Base-by-base conservation (phyloP, 2,113 vertebrate genomes). In the Drymodes brunneopygia region DNA sequence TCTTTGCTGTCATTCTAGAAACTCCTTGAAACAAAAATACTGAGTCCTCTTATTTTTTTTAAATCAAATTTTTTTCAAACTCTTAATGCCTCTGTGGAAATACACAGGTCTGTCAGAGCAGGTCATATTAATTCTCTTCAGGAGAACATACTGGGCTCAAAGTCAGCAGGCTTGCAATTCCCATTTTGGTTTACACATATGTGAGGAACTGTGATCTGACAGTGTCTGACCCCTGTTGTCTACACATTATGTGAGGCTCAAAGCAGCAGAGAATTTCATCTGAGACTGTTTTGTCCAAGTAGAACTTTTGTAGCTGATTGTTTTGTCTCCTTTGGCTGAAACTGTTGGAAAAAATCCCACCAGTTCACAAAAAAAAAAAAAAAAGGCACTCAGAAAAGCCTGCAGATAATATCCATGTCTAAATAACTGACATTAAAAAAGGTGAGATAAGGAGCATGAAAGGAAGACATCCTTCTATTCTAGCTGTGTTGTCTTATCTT, bases 281-380 rank as follows among this genome's bases (percentile, higher is more conserved):
- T 58, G 56, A 90, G 81, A 38, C 50, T 95, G 33, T 85, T 96
- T 88, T 88, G 29, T 93, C 50, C 42, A 92, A 47, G 16, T 25
- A 69, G 50, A n/a, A 48, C 17, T 87, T 72, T 17, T 81, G 57
- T 62, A 81, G 44, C 53, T 57, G 35, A 61, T 65, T 35, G 27
- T 57, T 90, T 95, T 58, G 62, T 87, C 38, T 16, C 21, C 36
- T 94, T 95, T 77, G 74, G 66, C 67, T 92, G 82, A 81, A 81
- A 79, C 31, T 83, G 35, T 86, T 83, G 50, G 33, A 42, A 70
- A 69, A 81, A 95, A 60, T 61, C 45, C 44, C 29, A 77, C 71
- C 23, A 90, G 66, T 28, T 65, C 62, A 79, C 65, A 3, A 18
- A 31, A 11, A 28, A 54, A 40, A 28, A 54, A 40, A 28, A 9